Evolutionary conservation across 2,888 invertebrate genomes (phyloP), one percentile per base, ranked within the genome.

Genomic region (Marronus borbonicus): DNA sequence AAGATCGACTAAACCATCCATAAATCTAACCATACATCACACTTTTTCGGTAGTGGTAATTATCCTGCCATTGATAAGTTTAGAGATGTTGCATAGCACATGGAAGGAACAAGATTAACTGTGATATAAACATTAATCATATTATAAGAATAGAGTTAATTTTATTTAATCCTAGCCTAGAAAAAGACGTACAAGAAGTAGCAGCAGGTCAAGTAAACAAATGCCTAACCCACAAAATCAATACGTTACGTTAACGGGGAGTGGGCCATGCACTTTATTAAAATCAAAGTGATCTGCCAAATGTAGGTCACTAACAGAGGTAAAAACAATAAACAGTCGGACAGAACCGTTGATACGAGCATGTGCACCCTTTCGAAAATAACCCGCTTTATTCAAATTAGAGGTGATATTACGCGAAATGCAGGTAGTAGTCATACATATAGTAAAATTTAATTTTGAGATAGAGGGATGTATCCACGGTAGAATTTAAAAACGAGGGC

Each of bases 141-240:
- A 28, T 60, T 24, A 60, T 12, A 60, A 24, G 7, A 44, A 44
- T 17, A 44, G 36, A 5, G 20, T n/a, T n/a, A n/a, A n/a, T n/a
- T n/a, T n/a, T n/a, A 8, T 36, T 17, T 4, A 17, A 31, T 1
- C 36, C 52, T 52, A 58, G 36, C 28, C 5, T 17, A 39, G 55
- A 58, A 58, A 58, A 36, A 17, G 20, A 2, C 7, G 55, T 39
- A 55, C 1, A 44, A 44, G 58, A 70, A 70, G 20, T 58, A 70
- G n/a, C 58, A 17, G 31, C 20, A n/a, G 12, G n/a, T n/a, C n/a
- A 8, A n/a, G 70, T 70, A 70, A 70, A 70, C 70, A 70, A 70
- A 58, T 58, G 70, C 70, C 70, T 70, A 70, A 55, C 70, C 70
- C 70, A 55, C 70, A 70, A 70, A 70, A 70, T 70, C 70, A 58